Evolutionary conservation across 23 tunicate genomes (phyloP).

Genomic region (Ciona savignyi): DNA sequence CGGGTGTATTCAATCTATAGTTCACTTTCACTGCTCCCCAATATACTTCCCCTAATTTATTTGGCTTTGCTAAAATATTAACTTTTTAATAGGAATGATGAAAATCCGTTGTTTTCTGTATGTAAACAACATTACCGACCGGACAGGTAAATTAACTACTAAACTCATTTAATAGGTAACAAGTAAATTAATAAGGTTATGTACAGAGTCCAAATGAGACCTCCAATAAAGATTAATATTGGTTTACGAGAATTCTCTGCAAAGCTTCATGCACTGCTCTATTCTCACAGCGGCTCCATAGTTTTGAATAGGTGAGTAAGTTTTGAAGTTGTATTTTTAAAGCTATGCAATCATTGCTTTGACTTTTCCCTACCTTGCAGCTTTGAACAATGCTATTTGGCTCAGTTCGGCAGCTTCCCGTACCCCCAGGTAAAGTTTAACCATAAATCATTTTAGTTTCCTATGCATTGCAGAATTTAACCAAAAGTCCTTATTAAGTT

Average conservation of each 20-base stretch:
- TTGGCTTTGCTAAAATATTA: no score
- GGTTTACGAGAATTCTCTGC: constrained; percentile 80
- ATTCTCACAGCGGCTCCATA: constrained; percentile 49
- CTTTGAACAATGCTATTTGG: constrained; percentile 43
- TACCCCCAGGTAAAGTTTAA: constrained; percentile 17
- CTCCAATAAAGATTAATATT: constrained; percentile 36
- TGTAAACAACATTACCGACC: constrained; percentile 13
- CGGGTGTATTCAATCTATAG: no score
- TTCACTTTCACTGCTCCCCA: no score
- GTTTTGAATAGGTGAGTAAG: constrained; percentile 59
- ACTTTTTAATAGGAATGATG: constrained; percentile 4
- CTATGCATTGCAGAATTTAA: no score
- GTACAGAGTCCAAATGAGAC: background rate
- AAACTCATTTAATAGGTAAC: background rate
- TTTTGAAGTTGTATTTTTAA: no score
- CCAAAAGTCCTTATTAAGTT: no score
- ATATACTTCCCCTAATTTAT: no score
- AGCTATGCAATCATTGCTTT: no score
- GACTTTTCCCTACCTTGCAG: no score
- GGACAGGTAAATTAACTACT: constrained; percentile 13
- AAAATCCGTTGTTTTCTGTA: background rate
- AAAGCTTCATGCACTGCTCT: constrained; percentile 68
- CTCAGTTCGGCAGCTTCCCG: constrained; percentile 73
- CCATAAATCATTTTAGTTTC: no score
- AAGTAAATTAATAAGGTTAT: no score